Conservation (phyloP, 2,797 vertebrate species). For the Discoglossus pictus region DNA sequence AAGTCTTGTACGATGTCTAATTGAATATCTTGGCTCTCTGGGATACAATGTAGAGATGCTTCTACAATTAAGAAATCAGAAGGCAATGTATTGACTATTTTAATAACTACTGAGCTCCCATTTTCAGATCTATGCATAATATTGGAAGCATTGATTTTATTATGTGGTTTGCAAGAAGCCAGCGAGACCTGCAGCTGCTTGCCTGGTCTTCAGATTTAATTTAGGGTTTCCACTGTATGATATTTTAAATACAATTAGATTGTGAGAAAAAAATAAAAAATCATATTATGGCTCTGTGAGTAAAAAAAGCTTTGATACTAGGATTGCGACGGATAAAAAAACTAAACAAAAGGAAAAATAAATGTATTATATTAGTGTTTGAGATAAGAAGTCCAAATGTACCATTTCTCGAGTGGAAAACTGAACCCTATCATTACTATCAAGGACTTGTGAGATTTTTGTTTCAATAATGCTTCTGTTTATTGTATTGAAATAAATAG, state of each 20-base stretch:
- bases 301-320: too few species aligned
- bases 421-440: too few species aligned
- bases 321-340: too few species aligned
- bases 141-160: conserved; percentile 22
- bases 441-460: too few species aligned
- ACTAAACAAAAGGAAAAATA: too few species aligned
- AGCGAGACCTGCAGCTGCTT: conserved; percentile 5
- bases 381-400: too few species aligned
- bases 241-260: conserved; percentile 18
- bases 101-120: conserved; percentile 12
- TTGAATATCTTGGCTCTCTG: conserved; percentile 39
- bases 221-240: conserved; percentile 6
- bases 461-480: too few species aligned
- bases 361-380: too few species aligned
- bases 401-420: too few species aligned
- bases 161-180: conserved; percentile 7
- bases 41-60: conserved; percentile 9
- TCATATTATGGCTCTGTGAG: too few species aligned
- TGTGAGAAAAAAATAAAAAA: not conserved
- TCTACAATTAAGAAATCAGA: conserved; percentile 41
- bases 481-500: too few species aligned
- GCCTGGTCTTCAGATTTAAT: conserved; percentile 26
- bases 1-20: conserved; percentile 41
- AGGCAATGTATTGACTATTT: conserved; percentile 39
- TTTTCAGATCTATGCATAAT: conserved; percentile 21